A percentile compares a stretch with the other conserved stretches of the same genome.
Conservation (phyloP, 2,797 vertebrate species). For the Centroberyx gerrardi region DNA sequence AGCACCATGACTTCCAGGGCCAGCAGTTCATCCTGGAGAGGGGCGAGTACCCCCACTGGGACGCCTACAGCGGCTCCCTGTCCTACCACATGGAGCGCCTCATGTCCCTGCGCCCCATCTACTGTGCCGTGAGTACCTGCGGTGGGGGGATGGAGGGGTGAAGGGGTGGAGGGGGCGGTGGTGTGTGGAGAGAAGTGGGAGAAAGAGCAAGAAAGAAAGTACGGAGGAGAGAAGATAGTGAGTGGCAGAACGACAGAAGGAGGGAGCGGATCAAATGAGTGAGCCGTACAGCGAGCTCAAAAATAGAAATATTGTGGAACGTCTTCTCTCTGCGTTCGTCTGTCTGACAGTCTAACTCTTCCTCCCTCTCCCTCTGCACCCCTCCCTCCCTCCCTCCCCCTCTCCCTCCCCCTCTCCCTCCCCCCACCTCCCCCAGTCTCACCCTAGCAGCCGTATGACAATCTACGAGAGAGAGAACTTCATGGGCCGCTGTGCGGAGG, state of each 20-base stretch:
- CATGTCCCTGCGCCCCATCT: constrained; percentile 79
- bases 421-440: constrained; percentile 53
- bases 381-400: not conserved
- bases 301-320: constrained; percentile 38
- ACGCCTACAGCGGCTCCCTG: constrained; percentile 74
- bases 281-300: constrained; percentile 14
- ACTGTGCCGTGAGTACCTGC: constrained; percentile 75
- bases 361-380: not conserved
- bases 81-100: constrained; percentile 79
- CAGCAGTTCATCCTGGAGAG: constrained; percentile 83
- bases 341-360: constrained; percentile 6
- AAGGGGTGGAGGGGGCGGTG: not conserved
- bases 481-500: constrained; percentile 64
- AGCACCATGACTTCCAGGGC: constrained; percentile 81
- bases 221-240: constrained; percentile 8
- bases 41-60: constrained; percentile 82
- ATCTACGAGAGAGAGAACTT: constrained; percentile 82
- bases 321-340: constrained; percentile 5
- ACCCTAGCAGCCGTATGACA: constrained; percentile 76
- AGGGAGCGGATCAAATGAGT: not conserved
- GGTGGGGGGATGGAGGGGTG: not conserved
- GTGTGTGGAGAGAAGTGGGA: not conserved
- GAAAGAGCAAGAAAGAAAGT: not conserved
- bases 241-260: constrained; percentile 26
- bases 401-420: not conserved